A percentile compares a stretch with the other conserved stretches of the same genome.
Conservation (phyloP, 1,140 invertebrate species). For the Zaprionus ornatus region DNA sequence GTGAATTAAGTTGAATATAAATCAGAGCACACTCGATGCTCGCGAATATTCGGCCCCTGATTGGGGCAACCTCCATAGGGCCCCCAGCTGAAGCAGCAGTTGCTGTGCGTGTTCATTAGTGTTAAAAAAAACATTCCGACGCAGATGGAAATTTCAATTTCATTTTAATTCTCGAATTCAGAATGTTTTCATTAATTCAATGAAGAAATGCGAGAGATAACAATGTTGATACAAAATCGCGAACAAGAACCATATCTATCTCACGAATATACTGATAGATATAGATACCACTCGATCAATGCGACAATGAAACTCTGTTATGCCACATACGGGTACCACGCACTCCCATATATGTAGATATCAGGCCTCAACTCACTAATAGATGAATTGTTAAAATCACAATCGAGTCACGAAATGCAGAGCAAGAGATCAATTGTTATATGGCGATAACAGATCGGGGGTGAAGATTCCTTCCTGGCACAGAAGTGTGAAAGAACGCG, state of each 20-base stretch:
- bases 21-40: slow-evolving; percentile 50
- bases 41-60: slow-evolving; percentile 40
- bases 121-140: slow-evolving; percentile 25
- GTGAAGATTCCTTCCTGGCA: not conserved
- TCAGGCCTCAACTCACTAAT: not conserved
- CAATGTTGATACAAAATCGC: slow-evolving; percentile 17
- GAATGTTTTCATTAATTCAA: slow-evolving; percentile 39
- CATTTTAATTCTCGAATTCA: slow-evolving; percentile 4
- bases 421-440: slow-evolving; percentile 67
- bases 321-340: not conserved
- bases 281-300: not conserved
- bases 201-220: slow-evolving; percentile 21
- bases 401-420: slow-evolving; percentile 39
- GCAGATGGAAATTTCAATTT: slow-evolving; percentile 41
- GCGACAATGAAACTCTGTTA: slow-evolving; percentile 10
- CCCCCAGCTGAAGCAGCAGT: not conserved
- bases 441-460: slow-evolving; percentile 53
- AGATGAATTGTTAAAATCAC: slow-evolving; percentile 8
- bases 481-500: slow-evolving; percentile 24
- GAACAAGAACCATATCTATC: slow-evolving; percentile 3
- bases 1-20: slow-evolving; percentile 53
- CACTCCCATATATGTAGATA: not conserved
- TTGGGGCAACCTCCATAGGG: slow-evolving; percentile 18
- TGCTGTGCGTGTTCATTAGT: not conserved
- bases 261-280: too few species aligned